Evolutionary conservation across 2,113 vertebrate species (phyloP).

Genomic region (Apodemus sylvaticus): DNA sequence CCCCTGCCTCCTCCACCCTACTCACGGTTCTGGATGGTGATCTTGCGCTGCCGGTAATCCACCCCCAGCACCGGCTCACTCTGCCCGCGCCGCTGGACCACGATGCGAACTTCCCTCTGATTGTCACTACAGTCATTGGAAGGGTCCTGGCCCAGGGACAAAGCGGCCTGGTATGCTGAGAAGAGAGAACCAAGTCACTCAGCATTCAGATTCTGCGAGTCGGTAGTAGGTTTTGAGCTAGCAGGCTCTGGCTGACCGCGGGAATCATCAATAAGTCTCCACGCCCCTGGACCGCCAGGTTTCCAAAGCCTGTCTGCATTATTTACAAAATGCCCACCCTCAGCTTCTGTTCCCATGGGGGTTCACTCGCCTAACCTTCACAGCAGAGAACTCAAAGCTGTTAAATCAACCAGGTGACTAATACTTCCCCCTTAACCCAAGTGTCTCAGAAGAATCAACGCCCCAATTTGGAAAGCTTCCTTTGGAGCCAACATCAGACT

Average conservation of each 20-base stretch:
- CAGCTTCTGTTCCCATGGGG: background rate
- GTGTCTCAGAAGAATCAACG: background rate
- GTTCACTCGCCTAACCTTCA: background rate
- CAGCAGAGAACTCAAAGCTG: background rate
- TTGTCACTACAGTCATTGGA: conserved; percentile 92
- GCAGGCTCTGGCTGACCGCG: background rate
- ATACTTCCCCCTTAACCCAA: background rate
- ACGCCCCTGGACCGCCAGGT: background rate
- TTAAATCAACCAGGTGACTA: background rate
- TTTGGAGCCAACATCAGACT: background rate
- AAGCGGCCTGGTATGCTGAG: conserved; percentile 92
- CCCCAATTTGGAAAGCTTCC: background rate
- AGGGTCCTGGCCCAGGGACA: conserved; percentile 94
- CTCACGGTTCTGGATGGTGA: conserved; percentile 95
- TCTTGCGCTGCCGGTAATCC: conserved; percentile 93
- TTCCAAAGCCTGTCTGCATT: background rate
- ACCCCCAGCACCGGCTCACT: conserved; percentile 89
- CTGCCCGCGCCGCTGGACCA: conserved; percentile 92
- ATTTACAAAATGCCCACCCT: background rate
- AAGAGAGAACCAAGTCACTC: conserved; percentile 17
- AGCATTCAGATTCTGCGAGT: background rate
- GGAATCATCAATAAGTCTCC: background rate
- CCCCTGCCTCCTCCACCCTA: conserved; percentile 36
- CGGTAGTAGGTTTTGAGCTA: background rate
- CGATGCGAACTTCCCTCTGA: conserved; percentile 91